Evolutionary conservation across 2,888 invertebrate genomes (phyloP).

Genomic region (Eupithecia exiguata): DNA sequence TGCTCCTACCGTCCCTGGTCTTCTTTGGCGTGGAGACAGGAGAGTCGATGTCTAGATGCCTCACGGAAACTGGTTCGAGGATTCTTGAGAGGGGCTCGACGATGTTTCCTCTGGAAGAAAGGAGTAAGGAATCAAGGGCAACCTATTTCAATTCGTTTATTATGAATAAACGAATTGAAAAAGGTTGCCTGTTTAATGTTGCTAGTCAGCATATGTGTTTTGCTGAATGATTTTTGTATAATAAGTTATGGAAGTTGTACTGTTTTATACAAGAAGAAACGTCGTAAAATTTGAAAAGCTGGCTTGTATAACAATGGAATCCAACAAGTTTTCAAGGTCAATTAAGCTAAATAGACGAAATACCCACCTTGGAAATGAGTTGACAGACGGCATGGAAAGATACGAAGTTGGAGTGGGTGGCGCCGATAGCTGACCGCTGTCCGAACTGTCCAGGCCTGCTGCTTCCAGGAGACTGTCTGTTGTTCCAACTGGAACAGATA

Average conservation of each 20-base stretch:
- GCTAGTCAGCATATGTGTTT: no score
- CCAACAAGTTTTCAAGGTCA: neutral
- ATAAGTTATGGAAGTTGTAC: no score
- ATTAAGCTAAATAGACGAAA: neutral
- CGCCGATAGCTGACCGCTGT: slow-evolving; percentile 71
- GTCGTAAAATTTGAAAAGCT: neutral
- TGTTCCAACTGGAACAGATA: slow-evolving; percentile 66
- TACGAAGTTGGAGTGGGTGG: slow-evolving; percentile 89
- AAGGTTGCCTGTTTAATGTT: no score
- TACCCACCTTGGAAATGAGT: slow-evolving; percentile 89
- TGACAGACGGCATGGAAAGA: slow-evolving; percentile 93
- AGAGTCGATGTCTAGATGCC: slow-evolving; percentile 86
- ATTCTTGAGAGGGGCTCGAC: slow-evolving; percentile 91
- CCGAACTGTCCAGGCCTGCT: slow-evolving; percentile 76
- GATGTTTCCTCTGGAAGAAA: slow-evolving; percentile 84
- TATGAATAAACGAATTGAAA: no score
- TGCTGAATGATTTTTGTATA: no score
- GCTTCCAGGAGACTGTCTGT: slow-evolving; percentile 77
- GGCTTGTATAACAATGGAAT: neutral
- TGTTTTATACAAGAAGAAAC: neutral
- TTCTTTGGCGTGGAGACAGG: slow-evolving; percentile 62
- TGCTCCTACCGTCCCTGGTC: slow-evolving; percentile 43
- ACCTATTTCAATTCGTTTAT: neutral
- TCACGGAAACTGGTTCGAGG: slow-evolving; percentile 90
- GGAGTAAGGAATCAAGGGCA: neutral